A percentile compares a stretch with the other conserved stretches of the same genome.
These are phyloP conservation scores for Ambastaia sidthimunki DNA, from an alignment of 2,797 vertebrate genomes.

Conservation along the genomic window DNA sequence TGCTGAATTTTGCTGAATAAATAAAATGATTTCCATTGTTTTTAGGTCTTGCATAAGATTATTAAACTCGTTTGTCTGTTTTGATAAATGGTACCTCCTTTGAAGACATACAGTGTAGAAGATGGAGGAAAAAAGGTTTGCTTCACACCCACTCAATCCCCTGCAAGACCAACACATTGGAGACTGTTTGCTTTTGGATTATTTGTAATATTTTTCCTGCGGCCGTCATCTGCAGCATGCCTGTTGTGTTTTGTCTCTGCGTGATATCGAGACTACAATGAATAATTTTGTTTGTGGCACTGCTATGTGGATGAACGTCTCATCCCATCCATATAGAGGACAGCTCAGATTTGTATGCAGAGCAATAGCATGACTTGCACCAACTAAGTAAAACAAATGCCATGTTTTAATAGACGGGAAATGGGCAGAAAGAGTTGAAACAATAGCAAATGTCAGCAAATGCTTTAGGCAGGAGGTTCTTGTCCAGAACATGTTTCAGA, in stretches of 20 bases:
- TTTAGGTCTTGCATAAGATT: constrained; percentile 35
- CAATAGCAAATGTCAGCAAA: constrained; percentile 24
- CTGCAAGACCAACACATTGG: neutral
- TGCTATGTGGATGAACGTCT: constrained; percentile 7
- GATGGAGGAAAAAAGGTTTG: constrained; percentile 22
- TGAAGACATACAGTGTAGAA: constrained; percentile 32
- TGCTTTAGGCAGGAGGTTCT: constrained; percentile 18
- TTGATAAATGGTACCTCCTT: constrained; percentile 32
- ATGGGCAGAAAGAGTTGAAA: constrained; percentile 28
- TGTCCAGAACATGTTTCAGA: constrained; percentile 24
- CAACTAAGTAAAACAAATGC: constrained; percentile 53
- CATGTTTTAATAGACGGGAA: constrained; percentile 42
- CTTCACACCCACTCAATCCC: constrained; percentile 17
- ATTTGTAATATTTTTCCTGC: constrained; percentile 39
- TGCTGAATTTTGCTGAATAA: constrained; percentile 45
- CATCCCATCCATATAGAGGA: constrained; percentile 18
- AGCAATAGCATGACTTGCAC: constrained; percentile 10
- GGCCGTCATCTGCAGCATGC: constrained; percentile 10
- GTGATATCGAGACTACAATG: constrained; percentile 51
- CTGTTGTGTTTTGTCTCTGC: constrained; percentile 39
- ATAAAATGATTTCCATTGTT: constrained; percentile 38
- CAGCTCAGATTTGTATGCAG: constrained; percentile 26
- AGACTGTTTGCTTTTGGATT: constrained; percentile 39
- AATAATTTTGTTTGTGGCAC: constrained; percentile 44
- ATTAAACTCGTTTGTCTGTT: constrained; percentile 43